Evolutionary conservation across 2,113 vertebrate genomes (phyloP).

Genomic region (Piaya cayana): DNA sequence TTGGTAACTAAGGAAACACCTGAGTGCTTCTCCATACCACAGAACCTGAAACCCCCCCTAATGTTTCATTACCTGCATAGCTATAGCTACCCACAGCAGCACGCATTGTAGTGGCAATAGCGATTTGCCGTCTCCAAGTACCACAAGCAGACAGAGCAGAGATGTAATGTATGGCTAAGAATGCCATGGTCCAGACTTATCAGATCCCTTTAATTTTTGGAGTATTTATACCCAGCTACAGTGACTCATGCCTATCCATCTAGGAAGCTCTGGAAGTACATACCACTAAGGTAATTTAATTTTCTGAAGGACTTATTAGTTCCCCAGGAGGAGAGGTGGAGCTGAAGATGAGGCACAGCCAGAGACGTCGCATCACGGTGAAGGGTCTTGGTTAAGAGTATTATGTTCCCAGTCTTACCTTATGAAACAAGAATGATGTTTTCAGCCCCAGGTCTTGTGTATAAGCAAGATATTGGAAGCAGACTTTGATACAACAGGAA

Average conservation of each 20-base stretch:
- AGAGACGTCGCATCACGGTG: fast-evolving
- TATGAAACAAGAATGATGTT: neutral
- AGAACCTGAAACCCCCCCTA: neutral
- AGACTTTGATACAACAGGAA: neutral
- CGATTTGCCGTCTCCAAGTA: neutral
- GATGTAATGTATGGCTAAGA: fast-evolving
- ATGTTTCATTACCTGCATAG: neutral
- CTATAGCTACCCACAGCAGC: neutral
- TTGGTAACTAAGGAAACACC: neutral
- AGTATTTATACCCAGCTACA: neutral
- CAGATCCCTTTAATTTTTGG: neutral
- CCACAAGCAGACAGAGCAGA: neutral
- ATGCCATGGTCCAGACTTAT: fast-evolving
- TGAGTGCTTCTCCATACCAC: neutral
- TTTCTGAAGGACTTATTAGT: neutral
- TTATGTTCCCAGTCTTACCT: neutral
- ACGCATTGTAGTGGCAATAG: fast-evolving
- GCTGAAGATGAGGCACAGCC: neutral
- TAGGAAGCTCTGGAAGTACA: neutral
- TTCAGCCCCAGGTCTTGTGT: neutral
- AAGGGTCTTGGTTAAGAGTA: neutral
- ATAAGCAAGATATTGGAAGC: neutral
- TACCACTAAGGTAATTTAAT: neutral
- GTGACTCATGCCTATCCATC: neutral
- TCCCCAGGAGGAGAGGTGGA: neutral